phyloP scores from a whole-genome alignment of 1,140 invertebrate genomes.

The Bathynomus jamesi region DNA sequence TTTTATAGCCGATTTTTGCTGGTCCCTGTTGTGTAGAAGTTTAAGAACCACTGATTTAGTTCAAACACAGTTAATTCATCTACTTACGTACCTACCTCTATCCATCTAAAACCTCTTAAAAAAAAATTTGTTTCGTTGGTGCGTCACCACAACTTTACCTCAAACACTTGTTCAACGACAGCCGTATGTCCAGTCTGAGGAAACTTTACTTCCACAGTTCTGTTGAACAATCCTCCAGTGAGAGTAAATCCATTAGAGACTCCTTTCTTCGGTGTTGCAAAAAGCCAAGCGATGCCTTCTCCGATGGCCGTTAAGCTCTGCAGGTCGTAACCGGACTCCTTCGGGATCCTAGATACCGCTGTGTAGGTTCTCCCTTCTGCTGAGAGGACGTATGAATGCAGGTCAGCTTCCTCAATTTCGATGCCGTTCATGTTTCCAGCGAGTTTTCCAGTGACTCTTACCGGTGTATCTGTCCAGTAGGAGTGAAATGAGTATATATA shows the following conservation, averaged over 20 bases:
- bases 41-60: too few relatives aligned
- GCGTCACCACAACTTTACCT: too few relatives aligned
- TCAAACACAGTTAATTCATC: too few relatives aligned
- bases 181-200: conserved; percentile 60
- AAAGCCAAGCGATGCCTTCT: conserved; percentile 79
- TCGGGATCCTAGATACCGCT: conserved; percentile 69
- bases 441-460: conserved; percentile 77
- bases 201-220: conserved; percentile 66
- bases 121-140: too few relatives aligned
- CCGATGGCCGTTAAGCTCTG: conserved; percentile 71
- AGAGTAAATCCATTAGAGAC: conserved; percentile 79
- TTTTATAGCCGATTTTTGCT: too few relatives aligned
- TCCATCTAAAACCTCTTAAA: too few relatives aligned
- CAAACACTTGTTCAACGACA: conserved; percentile 64
- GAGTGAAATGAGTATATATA: too few relatives aligned
- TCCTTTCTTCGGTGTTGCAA: conserved; percentile 65
- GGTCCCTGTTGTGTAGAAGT: too few relatives aligned
- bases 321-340: conserved; percentile 63
- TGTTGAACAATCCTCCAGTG: conserved; percentile 73
- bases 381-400: conserved; percentile 87
- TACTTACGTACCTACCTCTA: too few relatives aligned
- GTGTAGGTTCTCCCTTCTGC: conserved; percentile 82
- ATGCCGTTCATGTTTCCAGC: conserved; percentile 68
- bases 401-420: conserved; percentile 62
- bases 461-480: conserved; percentile 66